A percentile compares a stretch with the other conserved stretches of the same genome.
Evolutionary conservation across 2,888 invertebrate species (phyloP).

Genomic region (Acrocyrtus sp.): DNA sequence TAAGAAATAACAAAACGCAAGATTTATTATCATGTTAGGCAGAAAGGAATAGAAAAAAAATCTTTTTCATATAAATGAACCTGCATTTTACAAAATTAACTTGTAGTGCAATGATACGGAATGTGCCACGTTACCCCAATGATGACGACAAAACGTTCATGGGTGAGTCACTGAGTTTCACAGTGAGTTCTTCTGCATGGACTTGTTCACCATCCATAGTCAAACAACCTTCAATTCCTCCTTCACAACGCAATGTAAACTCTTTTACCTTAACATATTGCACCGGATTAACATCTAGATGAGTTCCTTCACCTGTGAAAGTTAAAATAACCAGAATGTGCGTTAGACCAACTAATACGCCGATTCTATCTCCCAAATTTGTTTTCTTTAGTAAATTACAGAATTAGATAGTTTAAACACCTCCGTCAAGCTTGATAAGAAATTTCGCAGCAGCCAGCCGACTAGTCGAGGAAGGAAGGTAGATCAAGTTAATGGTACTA

Average conservation of each 20-base stretch:
- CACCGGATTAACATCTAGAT: constrained; percentile 11
- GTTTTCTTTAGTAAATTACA: too few species aligned
- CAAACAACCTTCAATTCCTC: constrained; percentile 26
- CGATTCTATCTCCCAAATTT: too few species aligned
- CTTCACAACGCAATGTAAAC: constrained; percentile 32
- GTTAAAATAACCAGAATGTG: background rate
- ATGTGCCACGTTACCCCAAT: too few species aligned
- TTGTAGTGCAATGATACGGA: too few species aligned
- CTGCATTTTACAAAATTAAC: too few species aligned
- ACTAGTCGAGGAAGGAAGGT: constrained; percentile 32
- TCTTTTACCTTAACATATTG: constrained; percentile 42
- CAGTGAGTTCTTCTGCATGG: constrained; percentile 33
- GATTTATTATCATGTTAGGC: too few species aligned
- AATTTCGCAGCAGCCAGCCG: constrained; percentile 36
- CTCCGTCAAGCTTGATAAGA: constrained; percentile 10
- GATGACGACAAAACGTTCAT: constrained; percentile 14
- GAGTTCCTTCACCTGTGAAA: constrained; percentile 25
- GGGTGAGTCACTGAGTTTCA: constrained; percentile 20
- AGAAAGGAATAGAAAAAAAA: too few species aligned
- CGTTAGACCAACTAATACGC: too few species aligned
- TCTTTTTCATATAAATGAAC: too few species aligned
- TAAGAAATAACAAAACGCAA: too few species aligned
- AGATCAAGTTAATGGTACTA: constrained; percentile 84
- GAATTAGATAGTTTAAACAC: constrained; percentile 10
- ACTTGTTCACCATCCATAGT: constrained; percentile 40